phyloP scores from a whole-genome alignment of 2,113 vertebrate species.

The Tachycineta bicolor region DNA sequence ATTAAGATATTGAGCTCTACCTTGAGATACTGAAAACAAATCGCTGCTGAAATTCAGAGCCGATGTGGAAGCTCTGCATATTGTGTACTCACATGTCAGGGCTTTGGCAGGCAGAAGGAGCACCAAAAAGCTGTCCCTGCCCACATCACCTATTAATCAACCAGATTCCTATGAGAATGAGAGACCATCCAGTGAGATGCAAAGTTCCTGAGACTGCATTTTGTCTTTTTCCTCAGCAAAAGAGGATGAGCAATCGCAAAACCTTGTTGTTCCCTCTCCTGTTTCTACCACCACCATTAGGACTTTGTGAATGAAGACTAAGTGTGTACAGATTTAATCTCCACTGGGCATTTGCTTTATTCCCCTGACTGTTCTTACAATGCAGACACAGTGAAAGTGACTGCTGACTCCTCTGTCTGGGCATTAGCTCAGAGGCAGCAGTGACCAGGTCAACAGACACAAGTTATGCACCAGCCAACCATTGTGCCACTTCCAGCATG shows the following conservation, averaged over 20 bases:
- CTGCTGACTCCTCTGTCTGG: slow-evolving; percentile 68
- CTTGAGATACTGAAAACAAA: background rate
- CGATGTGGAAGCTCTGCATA: background rate
- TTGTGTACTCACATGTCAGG: slow-evolving; percentile 21
- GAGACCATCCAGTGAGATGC: background rate
- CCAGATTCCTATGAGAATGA: background rate
- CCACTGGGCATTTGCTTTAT: slow-evolving; percentile 22
- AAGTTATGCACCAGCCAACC: slow-evolving; percentile 37
- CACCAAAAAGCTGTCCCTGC: background rate
- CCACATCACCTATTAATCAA: background rate
- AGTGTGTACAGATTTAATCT: slow-evolving; percentile 19
- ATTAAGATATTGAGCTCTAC: background rate
- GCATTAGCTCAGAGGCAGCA: slow-evolving; percentile 43
- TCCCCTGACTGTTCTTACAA: slow-evolving; percentile 5
- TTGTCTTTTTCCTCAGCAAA: slow-evolving; percentile 33
- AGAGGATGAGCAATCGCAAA: background rate
- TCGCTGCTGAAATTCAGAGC: background rate
- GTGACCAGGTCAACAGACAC: slow-evolving; percentile 23
- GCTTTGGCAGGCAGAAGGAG: background rate
- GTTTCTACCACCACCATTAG: background rate
- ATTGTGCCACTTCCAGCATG: slow-evolving; percentile 1
- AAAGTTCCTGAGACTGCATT: slow-evolving; percentile 55
- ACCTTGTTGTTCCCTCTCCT: background rate
- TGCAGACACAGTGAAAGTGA: slow-evolving; percentile 40
- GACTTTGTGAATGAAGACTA: background rate